Conservation (phyloP, 2,797 vertebrate genomes). For the Phataginus tricuspis region DNA sequence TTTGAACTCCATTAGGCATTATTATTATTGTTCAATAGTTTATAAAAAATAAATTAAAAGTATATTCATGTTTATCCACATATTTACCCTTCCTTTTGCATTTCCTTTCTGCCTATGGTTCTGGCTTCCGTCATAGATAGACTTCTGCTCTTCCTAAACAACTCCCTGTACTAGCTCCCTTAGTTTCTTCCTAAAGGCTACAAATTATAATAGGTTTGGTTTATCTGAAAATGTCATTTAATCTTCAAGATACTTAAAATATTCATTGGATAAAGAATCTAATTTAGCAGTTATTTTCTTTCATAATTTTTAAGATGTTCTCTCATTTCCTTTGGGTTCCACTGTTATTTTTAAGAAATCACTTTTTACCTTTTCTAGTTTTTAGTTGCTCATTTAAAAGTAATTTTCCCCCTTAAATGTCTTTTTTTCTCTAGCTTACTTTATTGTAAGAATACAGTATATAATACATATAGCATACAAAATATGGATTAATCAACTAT, state of each 20-base stretch:
- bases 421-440: no score
- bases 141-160: background rate
- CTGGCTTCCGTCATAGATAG: background rate
- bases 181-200: background rate
- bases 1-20: background rate
- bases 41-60: no score
- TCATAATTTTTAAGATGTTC: background rate
- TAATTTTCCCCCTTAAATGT: background rate
- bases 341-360: background rate
- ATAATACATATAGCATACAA: no score
- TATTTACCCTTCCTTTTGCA: background rate
- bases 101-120: background rate
- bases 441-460: no score
- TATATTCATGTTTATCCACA: background rate
- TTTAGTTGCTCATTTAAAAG: background rate
- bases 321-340: background rate
- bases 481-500: no score
- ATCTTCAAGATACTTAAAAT: background rate
- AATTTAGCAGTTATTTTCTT: background rate
- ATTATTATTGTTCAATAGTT: no score
- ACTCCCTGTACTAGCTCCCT: background rate
- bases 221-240: background rate
- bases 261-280: background rate
- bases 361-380: background rate
- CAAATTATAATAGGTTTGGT: background rate